A percentile compares a stretch with the other conserved stretches of the same genome.
Conservation (phyloP, 2,113 vertebrate genomes). For the Leucoraja erinaceus region DNA sequence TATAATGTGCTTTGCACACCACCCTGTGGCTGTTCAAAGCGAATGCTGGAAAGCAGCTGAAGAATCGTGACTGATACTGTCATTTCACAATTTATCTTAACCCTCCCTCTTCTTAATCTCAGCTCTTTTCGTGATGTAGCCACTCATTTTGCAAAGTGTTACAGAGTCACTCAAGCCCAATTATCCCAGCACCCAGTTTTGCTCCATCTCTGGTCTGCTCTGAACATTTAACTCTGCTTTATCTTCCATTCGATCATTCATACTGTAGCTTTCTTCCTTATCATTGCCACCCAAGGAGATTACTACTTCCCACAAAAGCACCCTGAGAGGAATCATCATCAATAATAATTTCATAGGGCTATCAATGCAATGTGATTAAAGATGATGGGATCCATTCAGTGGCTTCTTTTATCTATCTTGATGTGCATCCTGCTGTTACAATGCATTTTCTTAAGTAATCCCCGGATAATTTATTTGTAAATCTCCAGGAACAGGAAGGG, state of each 20-base stretch:
- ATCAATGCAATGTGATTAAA: neutral
- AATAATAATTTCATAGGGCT: neutral
- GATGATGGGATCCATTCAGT: neutral
- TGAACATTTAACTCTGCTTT: neutral
- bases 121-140: neutral
- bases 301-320: neutral
- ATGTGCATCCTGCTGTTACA: neutral
- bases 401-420: neutral
- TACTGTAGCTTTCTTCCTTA: neutral
- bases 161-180: neutral
- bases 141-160: neutral
- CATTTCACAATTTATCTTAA: neutral
- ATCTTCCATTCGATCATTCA: neutral
- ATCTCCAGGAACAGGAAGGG: too few relatives aligned
- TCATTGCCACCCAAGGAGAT: neutral
- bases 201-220: neutral
- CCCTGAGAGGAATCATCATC: neutral
- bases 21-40: constrained; percentile 11
- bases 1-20: constrained; percentile 16
- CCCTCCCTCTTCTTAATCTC: neutral
- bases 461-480: neutral
- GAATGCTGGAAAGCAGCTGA: neutral
- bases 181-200: neutral
- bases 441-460: neutral
- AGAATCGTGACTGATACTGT: neutral